A percentile compares a stretch with the other conserved stretches of the same genome.
phyloP scores from a whole-genome alignment of 2,113 vertebrate species.

The Trogon melanurus region DNA sequence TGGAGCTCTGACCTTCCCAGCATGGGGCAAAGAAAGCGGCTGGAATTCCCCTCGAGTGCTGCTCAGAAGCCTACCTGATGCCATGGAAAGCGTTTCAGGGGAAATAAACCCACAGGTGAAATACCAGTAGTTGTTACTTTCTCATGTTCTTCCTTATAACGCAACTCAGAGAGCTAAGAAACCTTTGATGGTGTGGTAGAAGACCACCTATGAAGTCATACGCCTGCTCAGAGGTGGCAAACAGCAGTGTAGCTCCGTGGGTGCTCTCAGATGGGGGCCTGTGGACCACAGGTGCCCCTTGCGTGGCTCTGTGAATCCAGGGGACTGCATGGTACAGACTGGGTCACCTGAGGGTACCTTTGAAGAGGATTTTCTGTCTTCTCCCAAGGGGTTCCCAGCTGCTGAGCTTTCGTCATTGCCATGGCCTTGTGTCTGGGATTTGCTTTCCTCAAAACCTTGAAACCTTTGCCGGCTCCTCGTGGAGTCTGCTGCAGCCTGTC shows the following conservation, averaged over 20 bases:
- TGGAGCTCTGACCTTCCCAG: conserved; percentile 17
- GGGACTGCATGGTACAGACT: background rate
- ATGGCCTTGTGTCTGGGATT: background rate
- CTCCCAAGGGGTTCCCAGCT: background rate
- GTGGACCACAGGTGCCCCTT: no score
- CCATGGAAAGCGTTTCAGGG: background rate
- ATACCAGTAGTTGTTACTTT: background rate
- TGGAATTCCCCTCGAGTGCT: conserved; percentile 9
- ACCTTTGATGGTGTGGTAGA: background rate
- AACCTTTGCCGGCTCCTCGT: fast-evolving
- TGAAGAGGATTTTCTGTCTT: background rate
- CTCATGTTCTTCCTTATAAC: background rate
- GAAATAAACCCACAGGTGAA: background rate
- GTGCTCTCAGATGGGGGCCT: background rate
- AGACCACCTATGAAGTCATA: background rate
- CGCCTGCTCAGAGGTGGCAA: background rate
- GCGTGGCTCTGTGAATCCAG: background rate
- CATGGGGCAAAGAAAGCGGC: background rate
- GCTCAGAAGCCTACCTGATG: background rate
- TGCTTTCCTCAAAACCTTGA: background rate
- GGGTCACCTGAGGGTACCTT: background rate
- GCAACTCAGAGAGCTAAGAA: background rate
- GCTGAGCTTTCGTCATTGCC: background rate
- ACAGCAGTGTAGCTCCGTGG: background rate
- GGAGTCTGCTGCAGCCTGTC: background rate